phyloP scores from a whole-genome alignment of 2,113 vertebrate genomes.

The Hyla sarda region DNA sequence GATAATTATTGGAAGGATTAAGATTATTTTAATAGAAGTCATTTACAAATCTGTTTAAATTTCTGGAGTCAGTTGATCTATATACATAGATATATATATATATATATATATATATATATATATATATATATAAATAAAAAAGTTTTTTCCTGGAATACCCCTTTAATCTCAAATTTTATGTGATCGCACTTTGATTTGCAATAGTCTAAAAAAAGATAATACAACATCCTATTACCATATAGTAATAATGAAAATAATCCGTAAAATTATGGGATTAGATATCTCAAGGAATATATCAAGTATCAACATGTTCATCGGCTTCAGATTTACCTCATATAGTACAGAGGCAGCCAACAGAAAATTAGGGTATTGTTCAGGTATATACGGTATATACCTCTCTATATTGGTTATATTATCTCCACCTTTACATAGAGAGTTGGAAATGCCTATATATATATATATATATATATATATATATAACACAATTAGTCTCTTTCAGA shows the following conservation, averaged over 20 bases:
- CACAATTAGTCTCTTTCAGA: background rate
- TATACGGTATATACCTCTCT: background rate
- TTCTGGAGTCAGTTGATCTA: too few species aligned
- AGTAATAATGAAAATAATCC: background rate
- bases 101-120: too few species aligned
- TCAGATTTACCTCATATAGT: background rate
- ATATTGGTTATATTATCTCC: background rate
- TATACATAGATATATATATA: too few species aligned
- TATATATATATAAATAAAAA: too few species aligned
- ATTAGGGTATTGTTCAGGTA: background rate
- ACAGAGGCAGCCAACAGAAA: background rate
- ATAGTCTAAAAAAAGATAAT: slow-evolving; percentile 3
- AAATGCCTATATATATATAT: background rate
- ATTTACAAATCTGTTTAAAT: too few species aligned
- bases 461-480: background rate
- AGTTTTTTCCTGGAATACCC: too few species aligned
- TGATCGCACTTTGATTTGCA: too few species aligned
- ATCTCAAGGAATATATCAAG: background rate
- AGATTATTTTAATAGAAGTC: too few species aligned
- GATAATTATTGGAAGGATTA: too few species aligned
- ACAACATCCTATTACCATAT: background rate
- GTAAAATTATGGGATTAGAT: background rate
- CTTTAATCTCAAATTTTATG: background rate
- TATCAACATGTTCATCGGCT: background rate
- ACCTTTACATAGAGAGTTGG: background rate